Percentiles rank a stretch among this genome's conserved stretches.
Conservation (phyloP, 2,888 invertebrate genomes). For the Deilephila elpenor region DNA sequence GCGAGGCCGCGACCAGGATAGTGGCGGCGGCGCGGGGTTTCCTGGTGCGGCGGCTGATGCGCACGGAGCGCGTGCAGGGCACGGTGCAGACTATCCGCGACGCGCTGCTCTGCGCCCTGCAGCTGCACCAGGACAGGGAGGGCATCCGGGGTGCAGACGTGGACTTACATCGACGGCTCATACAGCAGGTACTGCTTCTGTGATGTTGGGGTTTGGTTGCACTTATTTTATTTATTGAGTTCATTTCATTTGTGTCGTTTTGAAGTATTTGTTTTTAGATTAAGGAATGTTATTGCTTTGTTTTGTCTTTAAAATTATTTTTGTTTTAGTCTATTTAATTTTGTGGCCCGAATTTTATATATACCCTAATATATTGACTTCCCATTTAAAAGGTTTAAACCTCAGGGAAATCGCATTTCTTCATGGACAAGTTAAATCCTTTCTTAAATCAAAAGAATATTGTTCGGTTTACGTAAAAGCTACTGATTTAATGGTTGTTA, state of each 20-base stretch:
- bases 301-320: not conserved
- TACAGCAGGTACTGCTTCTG: slow-evolving; percentile 85
- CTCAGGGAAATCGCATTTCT: too few species aligned
- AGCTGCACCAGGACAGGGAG: slow-evolving; percentile 87
- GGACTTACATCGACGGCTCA: slow-evolving; percentile 88
- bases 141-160: slow-evolving; percentile 87
- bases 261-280: not conserved
- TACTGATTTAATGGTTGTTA: too few species aligned
- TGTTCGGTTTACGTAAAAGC: too few species aligned
- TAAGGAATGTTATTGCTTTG: too few species aligned
- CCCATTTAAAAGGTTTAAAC: too few species aligned
- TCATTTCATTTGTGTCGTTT: not conserved
- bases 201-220: slow-evolving; percentile 24
- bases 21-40: slow-evolving; percentile 90
- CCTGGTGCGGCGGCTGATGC: slow-evolving; percentile 91
- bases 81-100: slow-evolving; percentile 92
- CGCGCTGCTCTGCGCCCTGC: slow-evolving; percentile 90
- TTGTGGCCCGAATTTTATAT: too few species aligned
- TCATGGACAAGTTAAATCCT: too few species aligned
- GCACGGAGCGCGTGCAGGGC: slow-evolving; percentile 91
- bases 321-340: too few species aligned
- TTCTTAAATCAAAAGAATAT: too few species aligned
- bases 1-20: slow-evolving; percentile 86
- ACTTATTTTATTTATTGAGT: not conserved
- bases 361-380: too few species aligned